Evolutionary conservation across 2,797 vertebrate species (phyloP).

Genomic region (Melanotaenia parkinsoni): DNA sequence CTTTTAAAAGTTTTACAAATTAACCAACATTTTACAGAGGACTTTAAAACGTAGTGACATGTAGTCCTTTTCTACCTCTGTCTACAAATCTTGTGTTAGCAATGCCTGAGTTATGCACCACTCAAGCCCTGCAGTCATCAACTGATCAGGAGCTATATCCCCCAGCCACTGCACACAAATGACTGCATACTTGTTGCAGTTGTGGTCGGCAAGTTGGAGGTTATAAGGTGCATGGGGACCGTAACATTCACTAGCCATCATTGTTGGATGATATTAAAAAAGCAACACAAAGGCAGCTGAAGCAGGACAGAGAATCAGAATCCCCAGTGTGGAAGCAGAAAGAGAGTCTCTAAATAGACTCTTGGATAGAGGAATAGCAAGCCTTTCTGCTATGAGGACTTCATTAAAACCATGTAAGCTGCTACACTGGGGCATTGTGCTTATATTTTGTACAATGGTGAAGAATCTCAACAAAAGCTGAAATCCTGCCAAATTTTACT

Average conservation of each 20-base stretch:
- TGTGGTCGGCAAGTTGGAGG: neutral
- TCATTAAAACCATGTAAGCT: too few species aligned
- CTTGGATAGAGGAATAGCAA: too few species aligned
- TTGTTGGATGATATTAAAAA: neutral
- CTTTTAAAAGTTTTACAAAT: neutral
- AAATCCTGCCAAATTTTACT: too few species aligned
- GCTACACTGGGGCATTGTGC: too few species aligned
- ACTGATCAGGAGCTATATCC: conserved; percentile 5
- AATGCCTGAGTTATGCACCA: neutral
- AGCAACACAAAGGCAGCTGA: neutral
- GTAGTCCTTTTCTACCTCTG: neutral
- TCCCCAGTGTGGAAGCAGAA: neutral
- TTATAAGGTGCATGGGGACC: neutral
- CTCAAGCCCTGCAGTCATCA: neutral
- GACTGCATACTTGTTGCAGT: neutral
- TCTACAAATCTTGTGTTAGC: neutral
- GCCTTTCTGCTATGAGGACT: too few species aligned
- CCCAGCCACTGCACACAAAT: neutral
- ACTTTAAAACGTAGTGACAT: neutral
- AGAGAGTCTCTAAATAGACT: too few species aligned
- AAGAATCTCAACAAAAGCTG: neutral
- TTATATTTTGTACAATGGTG: neutral
- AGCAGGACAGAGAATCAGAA: neutral
- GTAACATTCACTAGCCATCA: neutral
- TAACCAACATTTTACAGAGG: neutral